Evolutionary conservation across 2,888 invertebrate genomes (phyloP).

Genomic region (Acrocyrtus sp.): DNA sequence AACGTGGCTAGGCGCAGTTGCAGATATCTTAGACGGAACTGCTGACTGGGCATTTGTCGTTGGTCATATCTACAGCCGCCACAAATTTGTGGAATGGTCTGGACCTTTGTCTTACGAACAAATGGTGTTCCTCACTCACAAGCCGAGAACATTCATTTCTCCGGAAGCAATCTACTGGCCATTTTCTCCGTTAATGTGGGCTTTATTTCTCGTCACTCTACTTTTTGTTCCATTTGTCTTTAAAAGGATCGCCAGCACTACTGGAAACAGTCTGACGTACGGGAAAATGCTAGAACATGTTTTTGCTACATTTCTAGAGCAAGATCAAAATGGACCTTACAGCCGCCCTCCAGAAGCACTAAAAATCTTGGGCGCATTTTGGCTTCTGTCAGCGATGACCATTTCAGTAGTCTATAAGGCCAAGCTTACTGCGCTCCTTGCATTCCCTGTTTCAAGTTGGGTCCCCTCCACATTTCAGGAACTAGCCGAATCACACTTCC

Average conservation of each 20-base stretch:
- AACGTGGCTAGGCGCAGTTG: constrained; percentile 28
- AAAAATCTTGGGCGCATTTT: constrained; percentile 22
- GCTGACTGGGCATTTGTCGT: constrained; percentile 24
- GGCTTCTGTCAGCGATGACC: constrained; percentile 42
- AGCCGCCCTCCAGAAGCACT: background rate
- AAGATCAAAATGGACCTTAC: constrained; percentile 7
- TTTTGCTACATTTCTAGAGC: constrained; percentile 28
- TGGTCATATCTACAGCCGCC: constrained; percentile 25
- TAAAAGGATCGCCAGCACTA: background rate
- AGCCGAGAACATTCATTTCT: constrained; percentile 13
- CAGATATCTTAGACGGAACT: constrained; percentile 13
- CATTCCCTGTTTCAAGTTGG: constrained; percentile 37
- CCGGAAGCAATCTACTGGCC: constrained; percentile 28
- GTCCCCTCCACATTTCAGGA: constrained; percentile 53
- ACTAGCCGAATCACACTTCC: constrained; percentile 44
- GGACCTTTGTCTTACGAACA: constrained; percentile 33
- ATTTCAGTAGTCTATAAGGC: constrained; percentile 20
- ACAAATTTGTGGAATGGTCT: constrained; percentile 27
- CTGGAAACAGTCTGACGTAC: background rate
- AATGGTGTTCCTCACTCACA: constrained; percentile 30
- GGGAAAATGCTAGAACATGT: constrained; percentile 9
- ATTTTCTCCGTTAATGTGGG: constrained; percentile 20
- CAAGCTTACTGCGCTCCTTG: constrained; percentile 30
- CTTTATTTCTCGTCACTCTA: constrained; percentile 2
- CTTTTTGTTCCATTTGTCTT: background rate